phyloP scores from a whole-genome alignment of 2,113 vertebrate species.

The Theropithecus gelada region DNA sequence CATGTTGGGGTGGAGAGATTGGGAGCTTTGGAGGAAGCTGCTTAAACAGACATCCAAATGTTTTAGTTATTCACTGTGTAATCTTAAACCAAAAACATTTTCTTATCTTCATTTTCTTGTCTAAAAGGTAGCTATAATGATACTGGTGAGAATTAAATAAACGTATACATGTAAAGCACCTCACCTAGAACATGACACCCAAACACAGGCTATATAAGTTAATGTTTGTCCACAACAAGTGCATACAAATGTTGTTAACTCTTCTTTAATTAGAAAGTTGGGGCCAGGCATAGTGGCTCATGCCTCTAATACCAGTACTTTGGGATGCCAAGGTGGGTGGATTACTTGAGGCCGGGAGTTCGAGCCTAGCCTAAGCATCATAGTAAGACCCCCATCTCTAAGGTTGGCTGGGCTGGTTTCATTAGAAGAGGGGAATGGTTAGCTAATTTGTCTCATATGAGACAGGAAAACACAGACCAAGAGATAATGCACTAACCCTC shows the following conservation, averaged over 20 bases:
- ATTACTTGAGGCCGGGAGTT: no score
- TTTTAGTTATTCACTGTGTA: background rate
- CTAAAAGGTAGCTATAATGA: background rate
- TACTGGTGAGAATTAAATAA: background rate
- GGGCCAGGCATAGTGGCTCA: no score
- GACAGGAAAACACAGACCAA: background rate
- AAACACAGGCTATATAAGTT: background rate
- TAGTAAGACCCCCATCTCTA: no score
- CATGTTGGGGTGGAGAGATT: rapidly evolving
- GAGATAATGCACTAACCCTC: background rate
- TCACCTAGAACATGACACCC: background rate
- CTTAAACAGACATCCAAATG: background rate
- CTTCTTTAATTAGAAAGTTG: constrained; percentile 8
- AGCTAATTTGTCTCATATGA: background rate
- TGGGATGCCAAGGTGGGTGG: no score
- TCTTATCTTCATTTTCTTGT: background rate
- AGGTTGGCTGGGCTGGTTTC: background rate
- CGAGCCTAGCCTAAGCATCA: no score
- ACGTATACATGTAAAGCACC: background rate
- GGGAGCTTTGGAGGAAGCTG: background rate
- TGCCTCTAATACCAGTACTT: no score
- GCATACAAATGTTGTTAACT: background rate
- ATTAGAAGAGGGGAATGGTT: background rate
- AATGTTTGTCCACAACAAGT: background rate
- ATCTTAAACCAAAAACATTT: background rate